Percentiles rank a stretch among this genome's conserved stretches.
These are phyloP conservation scores for Himalopsyche anomala DNA, from an alignment of 2,888 invertebrate genomes.

Conservation along the genomic window DNA sequence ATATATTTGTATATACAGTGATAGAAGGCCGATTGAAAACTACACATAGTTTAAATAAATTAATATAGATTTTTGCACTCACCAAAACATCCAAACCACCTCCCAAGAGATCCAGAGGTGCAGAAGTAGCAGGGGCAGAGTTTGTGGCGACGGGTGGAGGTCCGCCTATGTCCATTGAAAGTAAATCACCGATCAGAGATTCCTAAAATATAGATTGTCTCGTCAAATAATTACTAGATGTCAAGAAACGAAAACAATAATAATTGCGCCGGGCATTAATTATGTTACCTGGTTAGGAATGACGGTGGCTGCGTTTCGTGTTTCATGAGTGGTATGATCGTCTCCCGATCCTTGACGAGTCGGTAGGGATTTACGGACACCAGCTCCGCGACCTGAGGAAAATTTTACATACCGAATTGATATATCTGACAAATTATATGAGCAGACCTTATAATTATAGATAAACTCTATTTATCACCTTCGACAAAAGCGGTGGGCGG, in stretches of 20 bases:
- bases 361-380: slow-evolving; percentile 88
- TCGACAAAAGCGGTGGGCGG: slow-evolving; percentile 99
- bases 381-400: slow-evolving; percentile 78
- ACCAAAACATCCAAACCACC: slow-evolving; percentile 93
- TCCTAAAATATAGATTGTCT: slow-evolving; percentile 81
- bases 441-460: slow-evolving; percentile 67
- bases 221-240: neutral
- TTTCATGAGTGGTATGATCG: slow-evolving; percentile 68
- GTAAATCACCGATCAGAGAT: slow-evolving; percentile 95
- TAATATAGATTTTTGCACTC: slow-evolving; percentile 49
- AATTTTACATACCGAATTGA: neutral
- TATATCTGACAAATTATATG: slow-evolving; percentile 54
- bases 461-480: slow-evolving; percentile 75
- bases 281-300: slow-evolving; percentile 79
- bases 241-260: neutral
- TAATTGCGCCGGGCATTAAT: slow-evolving; percentile 35
- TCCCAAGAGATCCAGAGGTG: slow-evolving; percentile 89
- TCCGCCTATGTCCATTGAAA: slow-evolving; percentile 96
- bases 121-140: slow-evolving; percentile 76
- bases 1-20: too few relatives aligned
- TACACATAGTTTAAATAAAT: neutral
- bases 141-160: slow-evolving; percentile 78
- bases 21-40: neutral
- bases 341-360: slow-evolving; percentile 77
- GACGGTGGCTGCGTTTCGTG: slow-evolving; percentile 76